Evolutionary conservation across 1,140 invertebrate species (phyloP).

Genomic region (Chelonus insularis): DNA sequence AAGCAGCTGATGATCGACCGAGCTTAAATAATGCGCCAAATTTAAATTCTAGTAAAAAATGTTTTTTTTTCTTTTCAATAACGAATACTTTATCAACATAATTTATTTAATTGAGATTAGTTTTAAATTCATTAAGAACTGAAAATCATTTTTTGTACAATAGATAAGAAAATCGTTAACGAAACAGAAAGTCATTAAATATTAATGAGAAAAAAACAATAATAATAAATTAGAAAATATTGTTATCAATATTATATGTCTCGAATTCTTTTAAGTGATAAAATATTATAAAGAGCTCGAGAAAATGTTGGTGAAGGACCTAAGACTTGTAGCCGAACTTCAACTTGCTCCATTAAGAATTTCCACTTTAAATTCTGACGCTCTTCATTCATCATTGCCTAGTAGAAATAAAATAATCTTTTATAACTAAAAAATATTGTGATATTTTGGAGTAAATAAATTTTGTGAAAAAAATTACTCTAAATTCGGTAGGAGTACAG

Average conservation of each 20-base stretch:
- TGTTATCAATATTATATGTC: conserved; percentile 20
- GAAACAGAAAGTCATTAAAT: too few relatives aligned
- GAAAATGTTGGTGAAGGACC: conserved; percentile 43
- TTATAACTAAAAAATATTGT: neutral
- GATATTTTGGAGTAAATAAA: neutral
- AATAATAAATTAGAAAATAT: too few relatives aligned
- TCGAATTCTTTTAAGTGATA: conserved; percentile 37
- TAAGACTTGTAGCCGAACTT: conserved; percentile 48
- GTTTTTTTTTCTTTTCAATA: too few relatives aligned
- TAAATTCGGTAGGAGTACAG: conserved; percentile 42
- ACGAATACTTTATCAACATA: too few relatives aligned
- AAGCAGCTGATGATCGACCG: too few relatives aligned
- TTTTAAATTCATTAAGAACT: too few relatives aligned
- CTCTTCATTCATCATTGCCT: conserved; percentile 43
- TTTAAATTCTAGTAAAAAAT: too few relatives aligned
- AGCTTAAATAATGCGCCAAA: too few relatives aligned
- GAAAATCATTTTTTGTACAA: too few relatives aligned
- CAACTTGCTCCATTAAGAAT: conserved; percentile 41
- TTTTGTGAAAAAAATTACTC: conserved; percentile 34
- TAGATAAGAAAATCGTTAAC: too few relatives aligned
- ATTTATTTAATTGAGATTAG: too few relatives aligned
- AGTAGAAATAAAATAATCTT: conserved; percentile 19
- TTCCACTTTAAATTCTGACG: conserved; percentile 45
- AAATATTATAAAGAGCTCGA: conserved; percentile 49
- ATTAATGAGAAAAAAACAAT: too few relatives aligned